Percentiles rank a stretch among this genome's conserved stretches.
phyloP scores from a whole-genome alignment of 2,888 invertebrate genomes.

The Dinocampus coccinellae region DNA sequence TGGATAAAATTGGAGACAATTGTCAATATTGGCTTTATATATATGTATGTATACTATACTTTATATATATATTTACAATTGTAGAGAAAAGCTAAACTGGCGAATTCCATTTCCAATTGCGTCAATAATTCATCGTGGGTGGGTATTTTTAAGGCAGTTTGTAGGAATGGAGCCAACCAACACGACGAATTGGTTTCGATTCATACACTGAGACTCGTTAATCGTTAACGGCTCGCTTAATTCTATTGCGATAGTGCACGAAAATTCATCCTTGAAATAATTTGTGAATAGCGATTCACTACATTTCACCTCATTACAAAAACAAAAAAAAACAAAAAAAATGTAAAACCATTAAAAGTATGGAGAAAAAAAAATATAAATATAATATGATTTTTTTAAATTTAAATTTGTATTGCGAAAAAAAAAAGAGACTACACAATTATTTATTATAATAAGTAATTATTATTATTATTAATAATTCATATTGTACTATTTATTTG shows the following conservation, averaged over 20 bases:
- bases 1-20: conserved; percentile 1
- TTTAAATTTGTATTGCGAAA: too few species aligned
- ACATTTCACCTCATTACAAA: not conserved
- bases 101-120: conserved; percentile 10
- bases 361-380: not conserved
- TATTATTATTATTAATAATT: too few species aligned
- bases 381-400: too few species aligned
- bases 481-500: too few species aligned
- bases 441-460: too few species aligned
- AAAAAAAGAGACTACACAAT: too few species aligned
- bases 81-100: not conserved
- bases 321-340: not conserved
- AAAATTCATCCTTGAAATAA: conserved; percentile 42
- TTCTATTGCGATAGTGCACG: conserved; percentile 53
- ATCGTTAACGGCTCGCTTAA: conserved; percentile 54
- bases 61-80: not conserved
- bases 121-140: conserved; percentile 9
- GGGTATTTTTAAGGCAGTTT: conserved; percentile 17
- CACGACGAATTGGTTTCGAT: conserved; percentile 45
- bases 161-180: conserved; percentile 21
- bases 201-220: conserved; percentile 47
- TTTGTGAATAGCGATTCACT: not conserved
- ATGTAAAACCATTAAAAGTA: not conserved
- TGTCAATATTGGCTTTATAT: not conserved
- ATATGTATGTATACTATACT: not conserved